Base-by-base conservation (phyloP, 2,113 vertebrate genomes). In the Spea bombifrons region DNA sequence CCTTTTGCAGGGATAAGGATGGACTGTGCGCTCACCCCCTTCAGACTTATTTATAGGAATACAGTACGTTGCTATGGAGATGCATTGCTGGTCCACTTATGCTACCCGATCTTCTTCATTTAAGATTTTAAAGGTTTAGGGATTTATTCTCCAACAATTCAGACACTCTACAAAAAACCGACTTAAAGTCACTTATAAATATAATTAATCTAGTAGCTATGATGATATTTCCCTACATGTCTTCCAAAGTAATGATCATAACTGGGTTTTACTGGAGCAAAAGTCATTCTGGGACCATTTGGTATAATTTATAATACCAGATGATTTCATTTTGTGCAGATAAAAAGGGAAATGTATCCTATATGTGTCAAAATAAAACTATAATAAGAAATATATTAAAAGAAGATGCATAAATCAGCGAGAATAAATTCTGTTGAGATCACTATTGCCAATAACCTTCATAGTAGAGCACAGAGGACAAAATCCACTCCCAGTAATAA, bases 1-100 rank as follows among this genome's bases (percentile, higher is more conserved):
- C 5, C 10, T 59, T 61, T 64, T 50, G 16, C 49, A 50, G 30
- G 63, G 65, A 73, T 73, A 73, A 73, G 73, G 70, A 79, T 79
- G 63, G 63, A 65, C 69, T 72, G 49, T 30, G 57, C 59, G 50
- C 49, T 70, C 55, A 73, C 70, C 77, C 55, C 71, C 76, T 66
- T 43, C 73, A 79, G 69, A 73, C 77, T 79, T 73, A 73, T 79
- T 79, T 72, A 63, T 73, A 48, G 17, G n/a, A 47, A 73, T 79
- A 78, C 49, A 72, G 59, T 66, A 66, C 13, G 77, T 79, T 79
- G 70, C 70, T 73, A 79, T 79, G 50, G 77, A 67, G 77, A 79
- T 79, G 5, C 71, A 66, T 73, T 13, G 57, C 64, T 53, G n/a
- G 30, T 79, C n/a, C 15, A 30, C 61, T 70, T 70, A 70, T 46